These are phyloP conservation scores for Typhlichthys subterraneus DNA, from an alignment of 2,797 vertebrate species.

Conservation along the genomic window DNA sequence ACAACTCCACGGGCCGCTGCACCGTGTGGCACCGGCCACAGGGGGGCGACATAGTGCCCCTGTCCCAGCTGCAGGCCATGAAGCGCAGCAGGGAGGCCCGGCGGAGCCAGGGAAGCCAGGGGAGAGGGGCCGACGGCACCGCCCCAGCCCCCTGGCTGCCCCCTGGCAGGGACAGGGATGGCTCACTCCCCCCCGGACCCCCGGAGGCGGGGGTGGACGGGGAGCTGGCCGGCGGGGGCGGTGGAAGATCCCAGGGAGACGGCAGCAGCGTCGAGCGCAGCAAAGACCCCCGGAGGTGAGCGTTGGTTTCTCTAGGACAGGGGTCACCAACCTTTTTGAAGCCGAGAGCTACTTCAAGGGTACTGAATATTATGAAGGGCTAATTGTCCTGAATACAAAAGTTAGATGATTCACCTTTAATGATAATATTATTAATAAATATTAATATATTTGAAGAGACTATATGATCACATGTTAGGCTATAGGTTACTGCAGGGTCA, in stretches of 20 bases:
- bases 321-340: too few species aligned
- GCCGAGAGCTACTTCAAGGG: too few species aligned
- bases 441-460: too few species aligned
- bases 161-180: constrained; percentile 53
- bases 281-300: constrained; percentile 81
- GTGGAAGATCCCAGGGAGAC: constrained; percentile 57
- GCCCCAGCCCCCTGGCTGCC: constrained; percentile 65
- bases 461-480: too few species aligned
- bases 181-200: constrained; percentile 37
- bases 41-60: constrained; percentile 87
- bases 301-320: too few species aligned
- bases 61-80: constrained; percentile 90
- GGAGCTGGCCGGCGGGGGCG: constrained; percentile 41
- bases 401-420: too few species aligned
- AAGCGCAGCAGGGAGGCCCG: constrained; percentile 79
- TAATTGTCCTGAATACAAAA: too few species aligned
- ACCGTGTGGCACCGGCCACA: constrained; percentile 91
- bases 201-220: constrained; percentile 47
- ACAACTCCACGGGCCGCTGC: constrained; percentile 83
- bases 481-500: too few species aligned
- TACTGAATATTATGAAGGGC: too few species aligned
- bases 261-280: constrained; percentile 68
- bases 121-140: constrained; percentile 76
- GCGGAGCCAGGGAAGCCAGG: constrained; percentile 62
- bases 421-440: too few species aligned